Evolutionary conservation across 2,113 vertebrate genomes (phyloP).

Genomic region (Albula glossodonta): DNA sequence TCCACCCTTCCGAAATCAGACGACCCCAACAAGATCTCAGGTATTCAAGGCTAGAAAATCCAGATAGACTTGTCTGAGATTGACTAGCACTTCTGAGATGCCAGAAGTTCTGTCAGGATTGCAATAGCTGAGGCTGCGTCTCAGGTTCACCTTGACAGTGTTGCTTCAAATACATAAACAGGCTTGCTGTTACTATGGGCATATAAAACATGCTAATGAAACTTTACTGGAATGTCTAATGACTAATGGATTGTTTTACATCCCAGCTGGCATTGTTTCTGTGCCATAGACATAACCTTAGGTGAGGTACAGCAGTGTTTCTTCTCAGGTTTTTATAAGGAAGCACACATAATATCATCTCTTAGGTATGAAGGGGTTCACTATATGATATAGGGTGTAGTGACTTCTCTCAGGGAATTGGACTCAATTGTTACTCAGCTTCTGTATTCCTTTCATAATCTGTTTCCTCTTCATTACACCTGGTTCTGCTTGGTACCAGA

Average conservation of each 20-base stretch:
- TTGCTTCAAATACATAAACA: background rate
- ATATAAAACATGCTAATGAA: conserved; percentile 22
- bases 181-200: background rate
- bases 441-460: too few relatives aligned
- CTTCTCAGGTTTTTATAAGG: background rate
- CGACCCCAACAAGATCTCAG: too few relatives aligned
- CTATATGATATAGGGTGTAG: background rate
- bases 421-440: too few relatives aligned
- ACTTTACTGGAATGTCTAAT: conserved; percentile 23
- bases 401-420: background rate
- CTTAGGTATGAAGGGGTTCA: background rate
- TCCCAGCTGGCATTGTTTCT: background rate
- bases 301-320: background rate
- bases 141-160: background rate
- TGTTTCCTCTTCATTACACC: too few relatives aligned
- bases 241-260: conserved; percentile 8
- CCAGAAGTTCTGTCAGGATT: background rate
- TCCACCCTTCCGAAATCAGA: too few relatives aligned
- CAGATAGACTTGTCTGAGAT: too few relatives aligned
- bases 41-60: too few relatives aligned
- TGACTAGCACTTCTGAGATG: background rate
- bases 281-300: background rate
- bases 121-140: background rate
- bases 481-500: too few relatives aligned
- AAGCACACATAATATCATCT: background rate